Base-by-base conservation (phyloP, 2,888 invertebrate species). In the Agriopis aurantiaria region DNA sequence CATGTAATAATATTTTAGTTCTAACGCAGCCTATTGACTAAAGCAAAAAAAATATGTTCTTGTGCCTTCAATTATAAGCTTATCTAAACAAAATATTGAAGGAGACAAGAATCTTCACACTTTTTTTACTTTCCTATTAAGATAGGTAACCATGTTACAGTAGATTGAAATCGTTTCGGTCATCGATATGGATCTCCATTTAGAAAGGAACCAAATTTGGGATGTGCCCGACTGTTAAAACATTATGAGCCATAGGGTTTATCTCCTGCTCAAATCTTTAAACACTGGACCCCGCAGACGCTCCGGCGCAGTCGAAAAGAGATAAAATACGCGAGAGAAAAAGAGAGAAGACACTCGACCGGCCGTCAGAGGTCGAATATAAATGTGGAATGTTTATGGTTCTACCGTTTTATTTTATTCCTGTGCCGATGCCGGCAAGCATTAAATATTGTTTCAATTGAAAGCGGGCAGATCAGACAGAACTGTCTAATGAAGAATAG, bases 331-430 rank as follows among this genome's bases (percentile, higher is more conserved):
- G 23, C 69, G 76, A 48, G 86, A 73, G 75, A 64, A 78, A 91
- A 81, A 75, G 85, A 82, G 90, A 88, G 60, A 73, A 72, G 69
- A 55, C 71, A 80, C 78, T 79, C 82, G 84, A 82, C 86, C 89
- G 90, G 86, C 89, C 89, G 88, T 83, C 91, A 91, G 93, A 93
- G 93, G 92, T 92, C 93, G 93, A 92, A 93, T 92, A 91, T 92
- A 91, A 93, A 93, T 89, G 92, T 93, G 93, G 94, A 94, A 94
- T 93, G 94, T 94, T 94, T 94, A 94, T 94, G 92, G 92, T 91
- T 93, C 92, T 92, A 92, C 93, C 92, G 93, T 93, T 93, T 93
- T 93, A 92, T 93, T 94, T 94, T 93, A 91, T 88, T 90, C 90
- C 81, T 88, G 83, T 85, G 87, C 87, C 91, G 92, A 83, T 86